Conservation (phyloP, 2,888 invertebrate genomes). For the Drosophila testacea region DNA sequence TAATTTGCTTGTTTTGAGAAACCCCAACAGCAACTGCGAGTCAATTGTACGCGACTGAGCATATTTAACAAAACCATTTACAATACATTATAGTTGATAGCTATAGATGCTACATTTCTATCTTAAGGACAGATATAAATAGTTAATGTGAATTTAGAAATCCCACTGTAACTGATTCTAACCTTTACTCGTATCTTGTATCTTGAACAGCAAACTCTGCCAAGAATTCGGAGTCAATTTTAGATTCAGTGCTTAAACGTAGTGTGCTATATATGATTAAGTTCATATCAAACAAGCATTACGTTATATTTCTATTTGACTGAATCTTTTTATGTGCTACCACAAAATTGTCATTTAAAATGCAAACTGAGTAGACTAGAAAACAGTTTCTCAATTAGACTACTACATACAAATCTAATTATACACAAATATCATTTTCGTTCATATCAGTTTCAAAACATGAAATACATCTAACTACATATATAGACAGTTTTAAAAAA, state of each 20-base stretch:
- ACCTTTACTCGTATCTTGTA: constrained; percentile 23
- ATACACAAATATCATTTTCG: constrained; percentile 63
- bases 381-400: constrained; percentile 46
- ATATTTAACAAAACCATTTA: constrained; percentile 29
- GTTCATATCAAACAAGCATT: constrained; percentile 67
- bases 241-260: constrained; percentile 16
- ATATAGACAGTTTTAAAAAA: constrained; percentile 46
- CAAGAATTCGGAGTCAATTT: not conserved
- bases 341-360: constrained; percentile 68
- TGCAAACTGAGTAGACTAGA: constrained; percentile 60
- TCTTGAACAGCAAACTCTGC: constrained; percentile 19
- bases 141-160: constrained; percentile 36
- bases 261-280: constrained; percentile 43
- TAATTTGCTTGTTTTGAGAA: constrained; percentile 2
- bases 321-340: constrained; percentile 63
- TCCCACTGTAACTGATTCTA: constrained; percentile 49
- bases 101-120: constrained; percentile 44
- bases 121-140: constrained; percentile 37
- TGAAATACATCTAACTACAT: constrained; percentile 29
- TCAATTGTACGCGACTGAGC: constrained; percentile 65
- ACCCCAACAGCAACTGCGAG: constrained; percentile 42
- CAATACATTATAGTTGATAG: constrained; percentile 34
- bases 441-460: constrained; percentile 67
- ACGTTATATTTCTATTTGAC: constrained; percentile 68
- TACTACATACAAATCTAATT: constrained; percentile 34